phyloP scores from a whole-genome alignment of 2,113 vertebrate species.

The Megaleporinus macrocephalus region DNA sequence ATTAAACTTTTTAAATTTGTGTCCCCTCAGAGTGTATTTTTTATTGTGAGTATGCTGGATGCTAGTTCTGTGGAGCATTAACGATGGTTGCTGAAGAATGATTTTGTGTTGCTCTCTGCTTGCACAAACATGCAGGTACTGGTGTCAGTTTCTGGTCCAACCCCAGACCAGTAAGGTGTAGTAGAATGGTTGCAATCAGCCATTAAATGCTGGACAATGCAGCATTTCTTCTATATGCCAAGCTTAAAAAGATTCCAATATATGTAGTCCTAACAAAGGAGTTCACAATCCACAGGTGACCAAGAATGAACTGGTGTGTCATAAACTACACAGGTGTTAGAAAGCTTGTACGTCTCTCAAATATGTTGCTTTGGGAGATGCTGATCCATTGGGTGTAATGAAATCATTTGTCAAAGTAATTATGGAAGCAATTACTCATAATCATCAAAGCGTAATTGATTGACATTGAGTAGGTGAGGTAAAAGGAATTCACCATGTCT shows the following conservation, averaged over 20 bases:
- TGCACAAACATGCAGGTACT: background rate
- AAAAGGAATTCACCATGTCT: conserved; percentile 2
- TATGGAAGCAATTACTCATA: conserved; percentile 23
- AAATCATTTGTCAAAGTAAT: conserved; percentile 38
- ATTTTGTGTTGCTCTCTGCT: conserved; percentile 1
- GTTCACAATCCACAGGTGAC: background rate
- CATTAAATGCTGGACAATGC: background rate
- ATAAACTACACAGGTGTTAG: background rate
- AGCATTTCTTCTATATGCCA: background rate
- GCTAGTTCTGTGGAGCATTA: background rate
- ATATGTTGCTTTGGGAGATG: conserved; percentile 6
- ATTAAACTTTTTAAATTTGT: conserved; percentile 37
- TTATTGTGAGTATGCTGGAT: background rate
- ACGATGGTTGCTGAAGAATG: background rate
- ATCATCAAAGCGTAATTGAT: conserved; percentile 38
- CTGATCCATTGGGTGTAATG: background rate
- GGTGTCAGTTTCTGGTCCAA: background rate
- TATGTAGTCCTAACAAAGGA: background rate
- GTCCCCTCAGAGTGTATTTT: background rate
- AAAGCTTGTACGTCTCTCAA: background rate
- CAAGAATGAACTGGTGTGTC: background rate
- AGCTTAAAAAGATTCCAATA: background rate
- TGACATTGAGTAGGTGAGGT: conserved; percentile 32
- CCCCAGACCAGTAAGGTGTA: background rate
- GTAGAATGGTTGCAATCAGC: background rate